Evolutionary conservation across 2,113 vertebrate genomes (phyloP).

Genomic region (Circaetus cinerascens): DNA sequence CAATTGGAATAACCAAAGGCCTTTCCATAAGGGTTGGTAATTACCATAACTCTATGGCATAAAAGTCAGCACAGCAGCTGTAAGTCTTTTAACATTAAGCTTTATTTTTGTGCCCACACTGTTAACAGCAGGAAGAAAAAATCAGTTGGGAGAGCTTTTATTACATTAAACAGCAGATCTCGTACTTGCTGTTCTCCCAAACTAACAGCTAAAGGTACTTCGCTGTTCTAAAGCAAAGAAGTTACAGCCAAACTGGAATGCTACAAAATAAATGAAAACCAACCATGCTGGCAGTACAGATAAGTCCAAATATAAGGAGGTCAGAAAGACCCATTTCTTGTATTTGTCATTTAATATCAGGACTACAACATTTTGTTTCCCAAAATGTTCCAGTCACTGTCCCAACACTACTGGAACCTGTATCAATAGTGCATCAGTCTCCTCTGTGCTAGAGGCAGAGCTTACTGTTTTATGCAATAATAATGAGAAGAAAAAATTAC

Average conservation of each 20-base stretch:
- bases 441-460: background rate
- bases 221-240: background rate
- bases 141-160: background rate
- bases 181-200: background rate
- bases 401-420: background rate
- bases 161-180: background rate
- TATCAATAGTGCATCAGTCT: background rate
- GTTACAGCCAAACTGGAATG: background rate
- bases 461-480: background rate
- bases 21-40: background rate
- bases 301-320: background rate
- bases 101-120: background rate
- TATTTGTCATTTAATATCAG: background rate
- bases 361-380: background rate
- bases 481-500: background rate
- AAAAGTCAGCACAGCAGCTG: background rate
- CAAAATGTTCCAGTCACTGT: background rate
- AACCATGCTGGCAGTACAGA: background rate
- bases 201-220: background rate
- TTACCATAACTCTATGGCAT: background rate
- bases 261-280: background rate
- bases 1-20: background rate
- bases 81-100: background rate
- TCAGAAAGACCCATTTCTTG: background rate
- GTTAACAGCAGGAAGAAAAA: background rate